Evolutionary conservation across 2,113 vertebrate genomes (phyloP).

Genomic region (Rostratula benghalensis): DNA sequence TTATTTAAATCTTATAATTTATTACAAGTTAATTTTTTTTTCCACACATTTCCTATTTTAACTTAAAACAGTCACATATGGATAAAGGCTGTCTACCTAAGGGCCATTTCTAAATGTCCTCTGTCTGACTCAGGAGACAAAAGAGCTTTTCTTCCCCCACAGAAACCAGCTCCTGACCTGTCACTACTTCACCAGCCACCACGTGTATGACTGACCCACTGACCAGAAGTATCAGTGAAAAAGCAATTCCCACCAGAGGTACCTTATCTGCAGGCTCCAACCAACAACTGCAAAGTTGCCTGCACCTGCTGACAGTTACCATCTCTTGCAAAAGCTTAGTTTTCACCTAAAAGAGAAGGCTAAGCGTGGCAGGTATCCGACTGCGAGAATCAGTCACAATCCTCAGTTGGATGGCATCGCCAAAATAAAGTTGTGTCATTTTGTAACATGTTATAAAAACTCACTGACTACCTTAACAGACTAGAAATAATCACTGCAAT

Average conservation of each 20-base stretch:
- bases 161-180: neutral
- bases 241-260: neutral
- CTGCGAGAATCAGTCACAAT: neutral
- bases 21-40: neutral
- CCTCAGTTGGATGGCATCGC: neutral
- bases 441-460: neutral
- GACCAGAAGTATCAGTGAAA: neutral
- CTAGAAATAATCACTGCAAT: conserved; percentile 12
- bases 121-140: neutral
- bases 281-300: neutral
- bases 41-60: neutral
- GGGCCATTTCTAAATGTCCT: neutral
- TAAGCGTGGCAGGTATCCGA: rapidly evolving
- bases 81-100: neutral
- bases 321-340: neutral
- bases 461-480: neutral
- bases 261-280: neutral
- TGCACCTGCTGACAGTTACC: neutral
- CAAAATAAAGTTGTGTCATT: neutral
- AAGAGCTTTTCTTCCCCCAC: neutral
- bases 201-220: neutral
- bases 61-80: neutral
- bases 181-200: neutral
- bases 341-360: neutral
- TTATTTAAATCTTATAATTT: neutral